Evolutionary conservation across 2,113 vertebrate genomes (phyloP), one percentile per base, ranked within the genome.

Genomic region (Cyanistes caeruleus): DNA sequence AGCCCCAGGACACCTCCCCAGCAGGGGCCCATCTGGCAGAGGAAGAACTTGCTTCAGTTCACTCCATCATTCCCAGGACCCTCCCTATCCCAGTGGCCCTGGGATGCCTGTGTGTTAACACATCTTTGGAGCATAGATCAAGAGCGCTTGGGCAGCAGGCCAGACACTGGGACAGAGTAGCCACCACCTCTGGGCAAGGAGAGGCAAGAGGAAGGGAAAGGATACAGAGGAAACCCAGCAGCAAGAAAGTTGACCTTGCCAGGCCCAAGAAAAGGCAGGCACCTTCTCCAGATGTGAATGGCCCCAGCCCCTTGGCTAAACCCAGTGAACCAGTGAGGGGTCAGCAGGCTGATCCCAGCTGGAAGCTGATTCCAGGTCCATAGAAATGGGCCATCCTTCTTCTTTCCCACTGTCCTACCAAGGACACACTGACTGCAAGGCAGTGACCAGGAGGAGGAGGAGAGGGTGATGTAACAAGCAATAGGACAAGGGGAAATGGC

Each of bases 71-170:
- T 33, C 15, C 53, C 24, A 22, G 44, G 24, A 41, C n/a, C 3
- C 9, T 48, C 11, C 23, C 27, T 17, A 52, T 73, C 55, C 65
- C 33, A 10, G 10, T 5, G 31, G 18, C 33, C 14, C 4, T 39
- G 8, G 28, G 46, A 59, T 77, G 41, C 41, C 31, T 55, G 37
- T 39, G 37, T 39, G 37, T n/a, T 49, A 56, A 39, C 0, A 0
- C 11, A 51, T 25, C 44, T 67, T 72, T 0, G 0, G 10, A 69
- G 46, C 27, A 39, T 3, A 24, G 27, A 44, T 21, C 41, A 46
- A 24, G 43, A 48, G 18, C 2, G 0, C 37, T 9, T n/a, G 21
- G 52, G n/a, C 30, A 70, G 69, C 21, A 74, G 90, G 33, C 13
- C 28, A 63, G 22, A 16, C 41, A 44, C 31, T 25, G 27, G 39